These are phyloP conservation scores for Clamator glandarius DNA, from an alignment of 2,797 vertebrate genomes.

Conservation along the genomic window DNA sequence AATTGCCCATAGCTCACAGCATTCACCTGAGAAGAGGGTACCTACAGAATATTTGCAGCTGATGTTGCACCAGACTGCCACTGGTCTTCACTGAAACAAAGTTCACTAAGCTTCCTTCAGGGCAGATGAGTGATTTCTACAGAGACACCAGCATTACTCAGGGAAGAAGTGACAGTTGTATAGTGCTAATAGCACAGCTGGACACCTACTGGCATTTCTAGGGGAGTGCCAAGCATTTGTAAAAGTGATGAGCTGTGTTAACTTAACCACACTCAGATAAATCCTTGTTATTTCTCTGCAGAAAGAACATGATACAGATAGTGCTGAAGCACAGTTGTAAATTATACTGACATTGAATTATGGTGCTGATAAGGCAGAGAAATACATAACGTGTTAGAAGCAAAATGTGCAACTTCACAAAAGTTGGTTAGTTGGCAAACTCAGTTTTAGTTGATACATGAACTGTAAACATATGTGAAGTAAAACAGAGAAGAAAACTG, in stretches of 20 bases:
- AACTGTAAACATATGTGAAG: background rate
- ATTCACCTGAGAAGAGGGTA: background rate
- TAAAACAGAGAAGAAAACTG: background rate
- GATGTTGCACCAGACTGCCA: background rate
- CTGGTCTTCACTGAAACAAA: background rate
- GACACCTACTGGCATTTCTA: background rate
- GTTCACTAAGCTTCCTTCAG: background rate
- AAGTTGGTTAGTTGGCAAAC: background rate
- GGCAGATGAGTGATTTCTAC: background rate
- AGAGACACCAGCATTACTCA: background rate
- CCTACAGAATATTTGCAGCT: background rate
- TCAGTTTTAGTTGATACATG: background rate
- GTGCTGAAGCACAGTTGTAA: background rate
- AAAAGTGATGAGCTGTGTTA: background rate
- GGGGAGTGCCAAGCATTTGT: background rate
- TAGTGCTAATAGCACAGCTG: background rate
- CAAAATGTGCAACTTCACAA: background rate
- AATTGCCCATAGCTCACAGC: background rate
- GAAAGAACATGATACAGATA: background rate
- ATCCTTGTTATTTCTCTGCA: background rate
- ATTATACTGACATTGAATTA: background rate
- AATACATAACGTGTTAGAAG: background rate
- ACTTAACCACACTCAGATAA: slow-evolving; percentile 3
- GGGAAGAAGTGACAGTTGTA: slow-evolving; percentile 11
- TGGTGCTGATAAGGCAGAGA: background rate